phyloP scores from a whole-genome alignment of 2,113 vertebrate genomes.

The Stegastes partitus region DNA sequence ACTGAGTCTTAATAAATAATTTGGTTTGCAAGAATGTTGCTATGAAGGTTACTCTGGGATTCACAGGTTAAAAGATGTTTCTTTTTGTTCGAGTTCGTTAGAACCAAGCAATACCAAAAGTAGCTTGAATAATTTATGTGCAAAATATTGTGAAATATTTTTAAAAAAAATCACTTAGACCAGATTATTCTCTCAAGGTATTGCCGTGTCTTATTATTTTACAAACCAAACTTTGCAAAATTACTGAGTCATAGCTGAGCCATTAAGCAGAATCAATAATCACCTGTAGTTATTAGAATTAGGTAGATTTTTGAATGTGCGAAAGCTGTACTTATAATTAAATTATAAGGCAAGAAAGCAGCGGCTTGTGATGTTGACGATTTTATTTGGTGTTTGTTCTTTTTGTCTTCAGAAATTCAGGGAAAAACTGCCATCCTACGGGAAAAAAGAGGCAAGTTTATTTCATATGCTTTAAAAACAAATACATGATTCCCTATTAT shows the following conservation, averaged over 20 bases:
- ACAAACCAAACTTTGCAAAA: neutral
- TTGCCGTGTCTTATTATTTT: neutral
- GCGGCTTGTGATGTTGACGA: neutral
- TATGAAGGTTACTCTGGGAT: neutral
- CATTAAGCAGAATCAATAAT: too few relatives aligned
- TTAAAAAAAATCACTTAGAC: too few relatives aligned
- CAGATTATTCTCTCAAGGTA: neutral
- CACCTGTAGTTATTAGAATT: too few relatives aligned
- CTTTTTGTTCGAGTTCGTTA: neutral
- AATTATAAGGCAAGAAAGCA: neutral
- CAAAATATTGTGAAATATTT: neutral
- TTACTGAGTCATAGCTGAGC: neutral
- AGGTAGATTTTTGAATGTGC: neutral
- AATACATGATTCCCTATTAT: neutral
- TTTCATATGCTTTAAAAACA: neutral
- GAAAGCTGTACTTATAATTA: neutral
- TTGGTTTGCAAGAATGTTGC: neutral
- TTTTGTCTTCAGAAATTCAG: constrained; percentile 88
- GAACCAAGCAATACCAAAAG: neutral
- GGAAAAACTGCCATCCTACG: constrained; percentile 93
- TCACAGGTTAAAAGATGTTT: neutral
- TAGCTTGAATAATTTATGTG: neutral
- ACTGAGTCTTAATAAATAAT: neutral
- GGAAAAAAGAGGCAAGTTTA: constrained; percentile 90
- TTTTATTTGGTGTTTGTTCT: neutral